Conservation (phyloP, 2,888 invertebrate species). For the Leucania comma region DNA sequence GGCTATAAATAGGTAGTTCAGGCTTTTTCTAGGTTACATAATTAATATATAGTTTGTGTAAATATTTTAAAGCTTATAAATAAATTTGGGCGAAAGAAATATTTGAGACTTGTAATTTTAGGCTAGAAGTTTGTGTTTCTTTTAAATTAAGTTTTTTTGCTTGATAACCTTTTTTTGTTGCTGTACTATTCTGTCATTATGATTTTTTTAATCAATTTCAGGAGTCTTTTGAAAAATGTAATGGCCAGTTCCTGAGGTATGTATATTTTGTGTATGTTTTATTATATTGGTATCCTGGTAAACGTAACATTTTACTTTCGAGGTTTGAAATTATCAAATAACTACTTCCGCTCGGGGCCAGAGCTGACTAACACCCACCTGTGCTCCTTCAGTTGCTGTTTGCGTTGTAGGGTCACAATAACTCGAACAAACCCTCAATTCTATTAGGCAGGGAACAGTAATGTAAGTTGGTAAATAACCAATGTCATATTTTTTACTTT, state of each 20-base stretch:
- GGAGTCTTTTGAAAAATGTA: not conserved
- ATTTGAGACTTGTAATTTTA: constrained; percentile 57
- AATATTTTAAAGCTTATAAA: constrained; percentile 63
- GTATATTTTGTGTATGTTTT: not conserved
- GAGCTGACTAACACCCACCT: too few species aligned
- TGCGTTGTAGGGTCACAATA: too few species aligned
- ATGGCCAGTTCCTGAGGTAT: constrained; percentile 11
- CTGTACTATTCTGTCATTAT: constrained; percentile 3
- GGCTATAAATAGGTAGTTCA: constrained; percentile 40
- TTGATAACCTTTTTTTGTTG: constrained; percentile 17
- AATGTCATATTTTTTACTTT: too few species aligned
- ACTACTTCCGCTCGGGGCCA: too few species aligned
- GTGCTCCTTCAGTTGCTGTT: too few species aligned
- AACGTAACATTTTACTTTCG: not conserved
- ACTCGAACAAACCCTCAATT: too few species aligned
- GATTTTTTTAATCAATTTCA: constrained; percentile 20
- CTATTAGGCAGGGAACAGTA: too few species aligned
- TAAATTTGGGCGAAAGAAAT: constrained; percentile 61
- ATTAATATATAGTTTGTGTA: constrained; percentile 56
- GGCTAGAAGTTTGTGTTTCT: constrained; percentile 27
- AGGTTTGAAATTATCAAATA: too few species aligned
- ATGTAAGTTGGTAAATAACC: too few species aligned
- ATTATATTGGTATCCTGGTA: not conserved
- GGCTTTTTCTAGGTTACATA: constrained; percentile 54
- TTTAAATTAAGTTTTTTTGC: constrained; percentile 2